phyloP scores from a whole-genome alignment of 2,113 vertebrate genomes.

The Peromyscus leucopus region DNA sequence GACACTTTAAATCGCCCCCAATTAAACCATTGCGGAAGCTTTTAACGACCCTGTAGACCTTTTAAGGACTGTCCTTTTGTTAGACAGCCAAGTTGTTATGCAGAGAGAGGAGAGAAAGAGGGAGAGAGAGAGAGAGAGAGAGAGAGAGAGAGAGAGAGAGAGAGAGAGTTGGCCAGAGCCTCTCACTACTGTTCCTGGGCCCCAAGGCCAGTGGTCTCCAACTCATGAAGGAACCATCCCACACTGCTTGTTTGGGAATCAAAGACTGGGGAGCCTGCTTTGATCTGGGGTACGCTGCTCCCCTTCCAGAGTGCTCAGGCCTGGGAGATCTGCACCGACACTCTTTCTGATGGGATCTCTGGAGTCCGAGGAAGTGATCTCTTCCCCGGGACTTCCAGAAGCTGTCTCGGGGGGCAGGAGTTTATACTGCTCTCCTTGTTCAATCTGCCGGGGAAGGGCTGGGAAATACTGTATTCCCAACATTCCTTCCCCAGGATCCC shows the following conservation, averaged over 20 bases:
- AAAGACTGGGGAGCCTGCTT: constrained; percentile 74
- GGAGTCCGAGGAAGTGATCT: background rate
- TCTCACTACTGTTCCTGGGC: constrained; percentile 50
- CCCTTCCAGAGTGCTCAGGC: background rate
- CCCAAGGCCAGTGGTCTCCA: constrained; percentile 56
- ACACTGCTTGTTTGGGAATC: constrained; percentile 63
- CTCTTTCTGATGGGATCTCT: background rate
- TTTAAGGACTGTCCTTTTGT: constrained; percentile 82
- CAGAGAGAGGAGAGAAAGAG: constrained; percentile 70
- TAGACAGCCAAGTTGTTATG: constrained; percentile 77
- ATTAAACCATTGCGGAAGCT: constrained; percentile 83
- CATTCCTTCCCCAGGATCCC: too few relatives aligned
- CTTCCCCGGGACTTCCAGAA: background rate
- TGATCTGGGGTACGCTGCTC: constrained; percentile 55
- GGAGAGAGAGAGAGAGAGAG: constrained; percentile 67
- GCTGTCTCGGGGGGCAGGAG: background rate
- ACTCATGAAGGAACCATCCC: background rate
- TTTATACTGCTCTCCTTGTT: background rate
- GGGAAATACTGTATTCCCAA: background rate
- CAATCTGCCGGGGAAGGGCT: background rate
- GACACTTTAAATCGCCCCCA: constrained; percentile 81
- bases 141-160: constrained; percentile 66
- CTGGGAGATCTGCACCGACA: background rate
- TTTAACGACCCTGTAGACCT: constrained; percentile 77
- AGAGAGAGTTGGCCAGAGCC: constrained; percentile 41